Evolutionary conservation across 2,888 invertebrate species (phyloP).

Genomic region (Eupithecia abbreviata): DNA sequence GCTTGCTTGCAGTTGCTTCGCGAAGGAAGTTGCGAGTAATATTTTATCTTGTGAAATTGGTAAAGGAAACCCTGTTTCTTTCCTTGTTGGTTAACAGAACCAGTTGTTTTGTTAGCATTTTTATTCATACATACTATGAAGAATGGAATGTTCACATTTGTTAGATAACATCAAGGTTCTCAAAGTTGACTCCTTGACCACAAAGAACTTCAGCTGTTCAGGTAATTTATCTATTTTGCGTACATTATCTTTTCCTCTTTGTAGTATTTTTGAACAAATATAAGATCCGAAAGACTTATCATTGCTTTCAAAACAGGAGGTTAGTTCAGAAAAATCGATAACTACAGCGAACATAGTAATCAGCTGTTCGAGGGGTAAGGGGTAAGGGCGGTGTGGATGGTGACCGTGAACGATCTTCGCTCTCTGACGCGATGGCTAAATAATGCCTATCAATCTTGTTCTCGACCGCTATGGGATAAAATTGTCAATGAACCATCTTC

Average conservation of each 20-base stretch:
- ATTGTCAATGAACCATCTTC: not conserved
- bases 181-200: constrained; percentile 77
- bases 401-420: constrained; percentile 73
- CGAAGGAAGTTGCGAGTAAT: constrained; percentile 37
- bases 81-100: constrained; percentile 58
- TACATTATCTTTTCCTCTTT: constrained; percentile 44
- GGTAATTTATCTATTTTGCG: constrained; percentile 74
- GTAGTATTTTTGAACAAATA: constrained; percentile 31
- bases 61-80: constrained; percentile 47
- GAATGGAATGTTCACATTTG: constrained; percentile 88
- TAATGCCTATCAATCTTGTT: constrained; percentile 44
- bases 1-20: constrained; percentile 24
- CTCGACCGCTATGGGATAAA: not conserved
- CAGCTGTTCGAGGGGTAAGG: constrained; percentile 79
- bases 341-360: constrained; percentile 74
- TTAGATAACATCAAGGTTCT: constrained; percentile 85
- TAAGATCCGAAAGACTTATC: constrained; percentile 43
- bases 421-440: constrained; percentile 63
- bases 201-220: constrained; percentile 87
- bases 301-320: constrained; percentile 61
- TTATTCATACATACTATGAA: constrained; percentile 67
- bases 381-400: constrained; percentile 69
- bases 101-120: constrained; percentile 56
- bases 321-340: constrained; percentile 82
- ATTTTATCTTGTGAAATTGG: constrained; percentile 38